Percentiles rank a stretch among this genome's conserved stretches.
Evolutionary conservation across 2,113 vertebrate genomes (phyloP).

Genomic region (Pteronura brasiliensis): DNA sequence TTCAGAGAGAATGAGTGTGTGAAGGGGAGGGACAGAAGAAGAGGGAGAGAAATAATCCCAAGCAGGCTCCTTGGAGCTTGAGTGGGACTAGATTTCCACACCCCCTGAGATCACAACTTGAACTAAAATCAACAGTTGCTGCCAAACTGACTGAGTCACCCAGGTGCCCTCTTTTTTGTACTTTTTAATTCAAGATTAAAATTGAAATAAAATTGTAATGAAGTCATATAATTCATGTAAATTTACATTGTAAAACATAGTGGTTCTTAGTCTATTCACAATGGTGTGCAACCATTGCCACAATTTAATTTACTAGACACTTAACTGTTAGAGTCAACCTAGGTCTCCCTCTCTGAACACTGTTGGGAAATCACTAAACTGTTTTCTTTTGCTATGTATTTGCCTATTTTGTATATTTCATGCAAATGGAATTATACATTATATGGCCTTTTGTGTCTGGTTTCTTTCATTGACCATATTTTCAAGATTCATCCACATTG

Average conservation of each 20-base stretch:
- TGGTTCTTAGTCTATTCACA: not conserved
- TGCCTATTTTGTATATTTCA: not conserved
- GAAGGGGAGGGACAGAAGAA: too few relatives aligned
- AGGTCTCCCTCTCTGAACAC: not conserved
- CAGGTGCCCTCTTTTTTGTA: not conserved
- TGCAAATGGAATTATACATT: not conserved
- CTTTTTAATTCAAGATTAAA: not conserved
- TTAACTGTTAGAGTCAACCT: not conserved
- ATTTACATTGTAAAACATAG: not conserved
- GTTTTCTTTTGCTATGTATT: not conserved
- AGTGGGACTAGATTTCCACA: too few relatives aligned
- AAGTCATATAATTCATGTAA: not conserved
- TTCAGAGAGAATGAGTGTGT: too few relatives aligned
- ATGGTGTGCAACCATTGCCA: not conserved
- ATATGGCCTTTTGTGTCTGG: not conserved
- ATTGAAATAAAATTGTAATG: not conserved
- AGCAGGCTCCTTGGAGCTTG: too few relatives aligned
- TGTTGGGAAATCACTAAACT: not conserved
- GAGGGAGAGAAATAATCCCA: too few relatives aligned
- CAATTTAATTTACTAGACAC: too few relatives aligned
- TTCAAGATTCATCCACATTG: not conserved
- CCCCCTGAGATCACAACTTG: too few relatives aligned
- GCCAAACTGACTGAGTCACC: too few relatives aligned
- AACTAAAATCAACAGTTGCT: too few relatives aligned
- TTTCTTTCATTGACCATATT: not conserved